Evolutionary conservation across 2,113 vertebrate species (phyloP).

Genomic region (Natator depressus): DNA sequence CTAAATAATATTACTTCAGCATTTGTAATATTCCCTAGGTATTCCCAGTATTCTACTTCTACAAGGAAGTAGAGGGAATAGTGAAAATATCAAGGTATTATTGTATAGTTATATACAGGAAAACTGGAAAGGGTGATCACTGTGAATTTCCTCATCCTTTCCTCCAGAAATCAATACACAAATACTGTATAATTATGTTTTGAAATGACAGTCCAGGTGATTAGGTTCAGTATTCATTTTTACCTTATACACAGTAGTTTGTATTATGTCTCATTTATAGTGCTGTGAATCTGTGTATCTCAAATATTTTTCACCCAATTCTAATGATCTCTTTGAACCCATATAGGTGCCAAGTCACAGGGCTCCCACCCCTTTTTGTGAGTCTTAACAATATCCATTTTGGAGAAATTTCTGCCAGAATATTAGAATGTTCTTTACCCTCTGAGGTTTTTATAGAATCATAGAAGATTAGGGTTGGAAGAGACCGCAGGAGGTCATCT

Average conservation of each 20-base stretch:
- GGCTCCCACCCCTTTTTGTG: not conserved
- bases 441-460: not conserved
- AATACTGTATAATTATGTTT: not conserved
- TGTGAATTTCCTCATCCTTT: not conserved
- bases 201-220: not conserved
- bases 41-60: not conserved
- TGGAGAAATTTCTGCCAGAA: not conserved
- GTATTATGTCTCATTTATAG: rapidly evolving
- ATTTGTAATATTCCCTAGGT: not conserved
- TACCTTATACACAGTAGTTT: not conserved
- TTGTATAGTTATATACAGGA: not conserved
- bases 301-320: not conserved
- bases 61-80: not conserved
- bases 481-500: no score
- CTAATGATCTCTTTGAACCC: not conserved
- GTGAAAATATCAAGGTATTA: not conserved
- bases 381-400: not conserved
- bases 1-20: not conserved
- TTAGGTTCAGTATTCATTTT: not conserved
- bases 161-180: not conserved
- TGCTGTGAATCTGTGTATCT: not conserved
- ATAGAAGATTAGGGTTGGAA: no score
- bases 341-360: not conserved
- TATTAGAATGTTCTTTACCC: not conserved
- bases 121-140: not conserved